phyloP scores from a whole-genome alignment of 2,113 vertebrate genomes.

The Ammospiza nelsoni region DNA sequence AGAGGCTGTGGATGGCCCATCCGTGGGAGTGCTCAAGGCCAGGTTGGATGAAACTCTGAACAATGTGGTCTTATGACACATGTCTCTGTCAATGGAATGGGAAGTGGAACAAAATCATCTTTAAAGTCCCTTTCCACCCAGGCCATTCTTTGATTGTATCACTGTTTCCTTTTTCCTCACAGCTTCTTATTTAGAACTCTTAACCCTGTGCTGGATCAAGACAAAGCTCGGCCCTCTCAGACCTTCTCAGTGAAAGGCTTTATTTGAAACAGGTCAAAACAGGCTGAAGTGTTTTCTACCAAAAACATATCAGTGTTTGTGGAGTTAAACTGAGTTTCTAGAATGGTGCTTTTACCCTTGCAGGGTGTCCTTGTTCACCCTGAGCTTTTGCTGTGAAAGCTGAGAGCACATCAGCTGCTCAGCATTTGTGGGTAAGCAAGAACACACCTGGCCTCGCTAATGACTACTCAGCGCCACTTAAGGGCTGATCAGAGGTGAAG shows the following conservation, averaged over 20 bases:
- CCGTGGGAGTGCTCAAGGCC: not conserved
- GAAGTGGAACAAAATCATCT: not conserved
- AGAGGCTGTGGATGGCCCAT: not conserved
- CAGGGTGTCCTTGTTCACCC: not conserved
- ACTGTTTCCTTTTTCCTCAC: not conserved
- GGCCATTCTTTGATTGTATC: not conserved
- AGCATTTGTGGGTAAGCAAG: constrained; percentile 35
- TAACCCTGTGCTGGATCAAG: not conserved
- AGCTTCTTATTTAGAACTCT: not conserved
- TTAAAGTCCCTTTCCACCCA: not conserved
- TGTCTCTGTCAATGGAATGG: not conserved
- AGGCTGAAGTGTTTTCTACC: not conserved
- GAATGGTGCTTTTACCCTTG: not conserved
- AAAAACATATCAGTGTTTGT: not conserved
- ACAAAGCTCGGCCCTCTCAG: not conserved
- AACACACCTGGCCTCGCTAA: constrained; percentile 47
- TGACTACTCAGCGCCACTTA: constrained; percentile 45
- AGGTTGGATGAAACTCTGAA: not conserved
- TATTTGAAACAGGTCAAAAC: not conserved
- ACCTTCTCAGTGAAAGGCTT: not conserved
- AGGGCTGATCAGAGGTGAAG: constrained; percentile 1
- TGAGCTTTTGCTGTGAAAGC: constrained; percentile 17
- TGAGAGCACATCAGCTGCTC: constrained; percentile 19
- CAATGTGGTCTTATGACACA: not conserved
- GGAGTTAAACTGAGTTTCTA: not conserved